A percentile compares a stretch with the other conserved stretches of the same genome.
Conservation (phyloP, 2,888 invertebrate species). For the Drymonia ruficornis region DNA sequence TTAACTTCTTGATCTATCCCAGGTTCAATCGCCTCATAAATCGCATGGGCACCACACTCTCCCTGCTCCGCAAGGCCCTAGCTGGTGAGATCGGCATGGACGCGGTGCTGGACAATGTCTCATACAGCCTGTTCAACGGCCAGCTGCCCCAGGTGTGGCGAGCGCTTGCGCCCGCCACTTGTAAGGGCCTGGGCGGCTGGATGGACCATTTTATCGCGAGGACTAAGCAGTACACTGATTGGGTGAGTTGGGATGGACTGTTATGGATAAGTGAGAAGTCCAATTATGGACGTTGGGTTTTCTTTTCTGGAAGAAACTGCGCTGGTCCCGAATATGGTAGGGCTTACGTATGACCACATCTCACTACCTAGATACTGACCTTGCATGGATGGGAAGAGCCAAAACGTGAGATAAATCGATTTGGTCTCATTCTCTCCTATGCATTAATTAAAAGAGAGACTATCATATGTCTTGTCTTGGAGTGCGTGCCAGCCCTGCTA, state of each 20-base stretch:
- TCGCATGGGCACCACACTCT: constrained; percentile 88
- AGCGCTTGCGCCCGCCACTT: constrained; percentile 92
- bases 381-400: too few relatives aligned
- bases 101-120: constrained; percentile 91
- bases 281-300: too few relatives aligned
- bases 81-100: constrained; percentile 98
- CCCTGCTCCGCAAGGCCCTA: constrained; percentile 91
- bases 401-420: too few relatives aligned
- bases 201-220: constrained; percentile 92
- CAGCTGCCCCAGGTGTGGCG: constrained; percentile 93
- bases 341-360: too few relatives aligned
- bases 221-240: constrained; percentile 89
- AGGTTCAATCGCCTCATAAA: constrained; percentile 91
- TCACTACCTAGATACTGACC: too few relatives aligned
- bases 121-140: constrained; percentile 93
- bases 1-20: constrained; percentile 3
- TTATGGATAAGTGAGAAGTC: too few relatives aligned
- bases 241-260: constrained; percentile 80
- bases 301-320: too few relatives aligned
- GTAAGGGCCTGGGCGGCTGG: constrained; percentile 94
- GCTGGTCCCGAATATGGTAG: too few relatives aligned
- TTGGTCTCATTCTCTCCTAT: too few relatives aligned
- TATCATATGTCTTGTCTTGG: too few relatives aligned
- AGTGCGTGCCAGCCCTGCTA: too few relatives aligned
- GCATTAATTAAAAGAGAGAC: too few relatives aligned